Evolutionary conservation across 1,140 invertebrate species (phyloP), one percentile per base, ranked within the genome.

Genomic region (Neomicropteryx cornuta): DNA sequence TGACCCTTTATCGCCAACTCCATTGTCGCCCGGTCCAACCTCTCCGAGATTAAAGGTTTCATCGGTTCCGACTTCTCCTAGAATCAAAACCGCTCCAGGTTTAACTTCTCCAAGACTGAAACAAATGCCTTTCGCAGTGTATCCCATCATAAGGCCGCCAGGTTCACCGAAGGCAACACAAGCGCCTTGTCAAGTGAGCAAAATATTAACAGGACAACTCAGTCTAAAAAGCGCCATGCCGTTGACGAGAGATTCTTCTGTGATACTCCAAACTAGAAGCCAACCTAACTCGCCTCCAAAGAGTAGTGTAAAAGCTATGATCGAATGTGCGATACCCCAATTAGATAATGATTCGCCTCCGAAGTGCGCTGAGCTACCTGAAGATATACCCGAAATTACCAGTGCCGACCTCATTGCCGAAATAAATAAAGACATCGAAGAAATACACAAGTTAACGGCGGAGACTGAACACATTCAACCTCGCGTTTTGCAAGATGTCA

Each of bases 61-160:
- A 5, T 83, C 81, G 38, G 77, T 81, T 41, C 81, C 81, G 36
- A 81, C 81, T 6, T 83, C 81, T 2, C 81, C 80, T 2, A 58
- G 66, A 54, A 59, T 73, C 53, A 71, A 71, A 53, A 73, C 67
- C 50, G 71, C 71, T 11, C 72, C 73, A 17, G 70, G 72, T 18
- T 60, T 76, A 22, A 71, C 73, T 10, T 76, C 74, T 41, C 74
- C 74, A 5, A 69, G 71, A 49, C 67, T 75, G 41, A 76, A 76
- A 53, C 73, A 75, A 56, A 57, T 58, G 48, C 55, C 58, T 13
- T 44, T 63, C 18, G 52, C 55, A 5, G 56, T 68, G 14, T 71
- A 73, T 47, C 70, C 73, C 1, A 47, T 74, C 29, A 72, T 72
- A 27, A 63, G 71, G 44, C 74, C 73, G 37, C 66, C 73, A 4